Conservation (phyloP, 2,888 invertebrate species). For the Calameuta pallipes region DNA sequence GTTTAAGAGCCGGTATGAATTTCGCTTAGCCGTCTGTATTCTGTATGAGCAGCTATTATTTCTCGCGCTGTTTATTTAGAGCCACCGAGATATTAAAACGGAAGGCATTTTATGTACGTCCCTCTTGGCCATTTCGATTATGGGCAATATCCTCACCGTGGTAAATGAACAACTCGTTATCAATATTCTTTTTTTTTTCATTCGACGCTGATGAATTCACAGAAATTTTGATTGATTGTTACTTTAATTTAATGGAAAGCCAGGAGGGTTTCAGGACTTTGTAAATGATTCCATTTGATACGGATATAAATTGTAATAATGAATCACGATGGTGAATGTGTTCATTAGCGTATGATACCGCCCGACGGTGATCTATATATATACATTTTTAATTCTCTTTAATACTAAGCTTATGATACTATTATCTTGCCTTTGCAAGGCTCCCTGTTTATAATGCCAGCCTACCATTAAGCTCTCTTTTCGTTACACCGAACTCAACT, state of each 20-base stretch:
- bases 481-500: not conserved
- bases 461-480: not conserved
- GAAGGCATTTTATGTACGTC: not conserved
- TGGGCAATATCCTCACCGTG: not conserved
- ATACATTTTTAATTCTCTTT: not conserved
- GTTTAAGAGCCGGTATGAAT: not conserved
- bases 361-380: not conserved
- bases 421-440: not conserved
- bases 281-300: not conserved
- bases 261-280: not conserved
- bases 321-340: not conserved
- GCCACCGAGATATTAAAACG: not conserved
- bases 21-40: not conserved
- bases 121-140: not conserved
- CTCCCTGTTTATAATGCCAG: not conserved
- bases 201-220: not conserved
- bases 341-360: not conserved
- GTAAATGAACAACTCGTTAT: not conserved
- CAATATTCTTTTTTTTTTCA: not conserved
- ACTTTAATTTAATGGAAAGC: not conserved
- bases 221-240: not conserved
- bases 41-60: not conserved
- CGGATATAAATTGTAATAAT: not conserved
- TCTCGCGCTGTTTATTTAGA: not conserved
- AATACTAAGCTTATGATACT: not conserved